Evolutionary conservation across 1,140 invertebrate species (phyloP).

Genomic region (Catajapyx aquilonaris): DNA sequence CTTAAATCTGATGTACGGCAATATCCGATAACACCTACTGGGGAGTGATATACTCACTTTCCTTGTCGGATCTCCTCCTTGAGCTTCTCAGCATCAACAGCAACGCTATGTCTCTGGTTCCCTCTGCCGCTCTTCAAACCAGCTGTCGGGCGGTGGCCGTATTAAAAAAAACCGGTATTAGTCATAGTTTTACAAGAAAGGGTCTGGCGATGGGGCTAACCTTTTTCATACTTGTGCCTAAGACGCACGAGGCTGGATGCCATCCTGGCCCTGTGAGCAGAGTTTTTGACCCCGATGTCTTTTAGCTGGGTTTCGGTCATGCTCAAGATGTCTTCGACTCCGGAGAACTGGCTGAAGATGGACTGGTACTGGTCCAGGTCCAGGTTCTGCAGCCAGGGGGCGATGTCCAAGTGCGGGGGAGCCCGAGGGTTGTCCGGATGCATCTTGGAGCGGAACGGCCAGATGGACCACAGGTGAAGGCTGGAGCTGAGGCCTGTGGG

Average conservation of each 20-base stretch:
- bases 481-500: no score
- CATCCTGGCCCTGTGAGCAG: constrained; percentile 34
- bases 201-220: no score
- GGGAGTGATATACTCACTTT: no score
- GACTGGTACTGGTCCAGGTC: constrained; percentile 22
- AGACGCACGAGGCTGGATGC: constrained; percentile 37
- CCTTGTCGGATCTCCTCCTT: no score
- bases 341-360: constrained; percentile 23
- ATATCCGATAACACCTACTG: no score
- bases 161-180: no score
- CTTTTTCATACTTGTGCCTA: constrained; percentile 29
- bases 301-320: constrained; percentile 34
- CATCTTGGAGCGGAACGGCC: background rate
- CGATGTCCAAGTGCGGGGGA: constrained; percentile 20
- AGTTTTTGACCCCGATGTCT: constrained; percentile 33
- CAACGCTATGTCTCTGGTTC: no score
- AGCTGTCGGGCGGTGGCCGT: no score
- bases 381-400: constrained; percentile 21
- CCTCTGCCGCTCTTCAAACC: no score
- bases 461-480: background rate
- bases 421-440: background rate
- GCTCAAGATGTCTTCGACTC: constrained; percentile 32
- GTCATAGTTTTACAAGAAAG: no score
- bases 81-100: no score
- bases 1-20: no score